These are phyloP conservation scores for Dendrolimus punctatus DNA, from an alignment of 1,140 invertebrate species.

Conservation along the genomic window DNA sequence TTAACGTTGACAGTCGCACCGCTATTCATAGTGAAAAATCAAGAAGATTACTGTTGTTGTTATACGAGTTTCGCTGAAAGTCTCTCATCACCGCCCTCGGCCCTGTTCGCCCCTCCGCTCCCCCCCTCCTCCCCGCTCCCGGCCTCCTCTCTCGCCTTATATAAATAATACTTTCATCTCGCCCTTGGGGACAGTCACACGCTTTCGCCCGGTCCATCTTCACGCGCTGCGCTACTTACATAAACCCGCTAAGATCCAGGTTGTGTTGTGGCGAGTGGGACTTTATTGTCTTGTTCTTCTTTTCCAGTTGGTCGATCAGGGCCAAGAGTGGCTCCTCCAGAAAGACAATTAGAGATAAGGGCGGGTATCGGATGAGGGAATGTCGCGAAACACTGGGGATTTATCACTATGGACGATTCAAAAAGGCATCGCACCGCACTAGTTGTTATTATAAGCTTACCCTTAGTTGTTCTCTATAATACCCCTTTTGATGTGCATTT, in stretches of 20 bases:
- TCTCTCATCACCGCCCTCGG: conserved; percentile 58
- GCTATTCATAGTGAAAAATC: conserved; percentile 62
- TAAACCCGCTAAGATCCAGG: conserved; percentile 40
- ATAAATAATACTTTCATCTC: conserved; percentile 23
- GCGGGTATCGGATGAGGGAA: conserved; percentile 58
- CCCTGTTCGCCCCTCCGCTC: conserved; percentile 13
- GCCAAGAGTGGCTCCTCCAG: conserved; percentile 70
- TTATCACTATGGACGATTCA: conserved; percentile 66
- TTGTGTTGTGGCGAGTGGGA: conserved; percentile 56
- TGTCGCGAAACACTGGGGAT: conserved; percentile 65
- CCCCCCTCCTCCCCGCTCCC: conserved; percentile 16
- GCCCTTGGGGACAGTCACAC: conserved; percentile 50
- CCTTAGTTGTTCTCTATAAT: conserved; percentile 43
- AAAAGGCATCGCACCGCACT: conserved; percentile 70
- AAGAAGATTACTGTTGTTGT: conserved; percentile 44
- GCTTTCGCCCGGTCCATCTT: conserved; percentile 58
- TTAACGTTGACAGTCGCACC: conserved; percentile 32
- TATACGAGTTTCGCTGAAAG: conserved; percentile 60
- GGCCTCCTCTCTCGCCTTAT: conserved; percentile 17
- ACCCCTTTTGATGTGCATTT: conserved; percentile 37
- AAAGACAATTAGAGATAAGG: conserved; percentile 69
- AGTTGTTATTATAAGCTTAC: conserved; percentile 53
- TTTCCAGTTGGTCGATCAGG: conserved; percentile 71
- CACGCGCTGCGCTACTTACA: conserved; percentile 63
- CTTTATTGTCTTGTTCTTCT: conserved; percentile 68